phyloP scores from a whole-genome alignment of 2,797 vertebrate genomes.

The Heliangelus exortis region DNA sequence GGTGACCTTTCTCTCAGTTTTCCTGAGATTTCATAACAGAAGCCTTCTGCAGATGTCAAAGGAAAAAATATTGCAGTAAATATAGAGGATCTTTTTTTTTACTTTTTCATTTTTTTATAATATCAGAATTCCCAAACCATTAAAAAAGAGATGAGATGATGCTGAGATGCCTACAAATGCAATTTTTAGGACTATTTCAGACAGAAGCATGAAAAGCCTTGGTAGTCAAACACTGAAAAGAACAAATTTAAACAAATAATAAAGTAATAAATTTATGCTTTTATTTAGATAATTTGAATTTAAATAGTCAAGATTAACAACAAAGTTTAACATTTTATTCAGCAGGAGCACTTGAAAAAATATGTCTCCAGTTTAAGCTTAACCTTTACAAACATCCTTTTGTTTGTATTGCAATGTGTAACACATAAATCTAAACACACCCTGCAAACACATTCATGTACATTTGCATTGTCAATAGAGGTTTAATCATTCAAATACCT shows the following conservation, averaged over 20 bases:
- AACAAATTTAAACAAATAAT: neutral
- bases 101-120: neutral
- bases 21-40: neutral
- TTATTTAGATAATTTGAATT: neutral
- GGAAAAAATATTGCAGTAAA: neutral
- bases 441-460: neutral
- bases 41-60: neutral
- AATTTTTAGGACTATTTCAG: neutral
- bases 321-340: neutral
- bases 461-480: neutral
- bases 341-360: neutral
- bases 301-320: neutral
- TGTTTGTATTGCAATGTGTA: neutral
- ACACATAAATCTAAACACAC: neutral
- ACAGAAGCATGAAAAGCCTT: neutral
- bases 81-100: neutral
- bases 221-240: neutral
- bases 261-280: neutral
- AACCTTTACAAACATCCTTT: neutral
- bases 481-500: neutral
- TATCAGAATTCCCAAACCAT: neutral
- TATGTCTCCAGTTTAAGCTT: neutral
- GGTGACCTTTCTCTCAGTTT: neutral
- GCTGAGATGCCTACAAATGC: neutral
- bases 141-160: neutral